A percentile compares a stretch with the other conserved stretches of the same genome.
Conservation (phyloP, 1,140 invertebrate genomes). For the Ylistrum balloti region DNA sequence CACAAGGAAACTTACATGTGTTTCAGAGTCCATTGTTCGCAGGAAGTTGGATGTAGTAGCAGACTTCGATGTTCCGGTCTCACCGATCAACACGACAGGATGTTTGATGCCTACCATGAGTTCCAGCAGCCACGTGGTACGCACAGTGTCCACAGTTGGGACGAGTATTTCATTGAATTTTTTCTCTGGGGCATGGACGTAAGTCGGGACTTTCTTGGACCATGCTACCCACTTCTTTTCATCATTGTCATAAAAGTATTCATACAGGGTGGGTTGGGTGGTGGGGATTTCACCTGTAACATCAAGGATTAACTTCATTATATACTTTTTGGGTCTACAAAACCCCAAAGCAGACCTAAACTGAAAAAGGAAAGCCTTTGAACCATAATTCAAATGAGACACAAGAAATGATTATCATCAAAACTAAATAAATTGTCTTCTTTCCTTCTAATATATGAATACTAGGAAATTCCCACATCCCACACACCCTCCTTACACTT, state of each 20-base stretch:
- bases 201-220: constrained; percentile 89
- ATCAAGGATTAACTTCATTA: neutral
- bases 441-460: too few relatives aligned
- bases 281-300: constrained; percentile 87
- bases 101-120: constrained; percentile 90
- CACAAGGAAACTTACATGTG: constrained; percentile 86
- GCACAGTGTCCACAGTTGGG: constrained; percentile 92
- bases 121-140: constrained; percentile 89
- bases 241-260: constrained; percentile 90
- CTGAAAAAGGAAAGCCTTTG: too few relatives aligned
- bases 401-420: too few relatives aligned
- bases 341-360: too few relatives aligned
- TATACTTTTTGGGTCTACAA: too few relatives aligned
- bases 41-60: constrained; percentile 93
- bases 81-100: constrained; percentile 92
- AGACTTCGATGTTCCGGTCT: constrained; percentile 95
- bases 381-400: too few relatives aligned
- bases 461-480: too few relatives aligned
- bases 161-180: constrained; percentile 93
- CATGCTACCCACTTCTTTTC: constrained; percentile 91
- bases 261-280: constrained; percentile 88
- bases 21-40: constrained; percentile 86
- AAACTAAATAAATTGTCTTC: too few relatives aligned
- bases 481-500: too few relatives aligned
- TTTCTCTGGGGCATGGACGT: constrained; percentile 88